These are phyloP conservation scores for Drosophila suboccidentalis DNA, from an alignment of 2,888 invertebrate species.

Conservation along the genomic window DNA sequence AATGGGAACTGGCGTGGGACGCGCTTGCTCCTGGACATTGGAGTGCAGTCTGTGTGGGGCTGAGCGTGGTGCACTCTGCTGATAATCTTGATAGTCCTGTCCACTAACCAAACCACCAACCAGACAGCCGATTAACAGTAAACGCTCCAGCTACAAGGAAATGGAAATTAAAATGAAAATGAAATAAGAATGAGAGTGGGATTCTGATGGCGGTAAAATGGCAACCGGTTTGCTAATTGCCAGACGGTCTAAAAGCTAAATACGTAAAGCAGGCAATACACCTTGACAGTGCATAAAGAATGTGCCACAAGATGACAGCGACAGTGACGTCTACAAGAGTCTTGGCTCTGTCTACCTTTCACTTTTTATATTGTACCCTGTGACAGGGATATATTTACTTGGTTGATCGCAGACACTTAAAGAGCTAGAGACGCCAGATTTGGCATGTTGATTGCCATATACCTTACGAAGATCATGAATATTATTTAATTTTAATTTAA, in stretches of 20 bases:
- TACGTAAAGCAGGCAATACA: slow-evolving; percentile 36
- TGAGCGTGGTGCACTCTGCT: slow-evolving; percentile 80
- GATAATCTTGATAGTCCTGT: slow-evolving; percentile 86
- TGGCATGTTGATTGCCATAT: not conserved
- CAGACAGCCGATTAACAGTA: slow-evolving; percentile 74
- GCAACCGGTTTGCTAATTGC: slow-evolving; percentile 70
- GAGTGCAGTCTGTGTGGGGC: slow-evolving; percentile 83
- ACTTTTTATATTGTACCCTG: slow-evolving; percentile 54
- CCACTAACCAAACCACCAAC: slow-evolving; percentile 68
- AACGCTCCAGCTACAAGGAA: slow-evolving; percentile 70
- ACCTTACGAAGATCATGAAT: too few species aligned
- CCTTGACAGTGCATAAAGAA: slow-evolving; percentile 72
- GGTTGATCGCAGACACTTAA: not conserved
- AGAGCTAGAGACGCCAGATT: not conserved
- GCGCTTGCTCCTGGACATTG: slow-evolving; percentile 68
- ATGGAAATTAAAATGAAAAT: not conserved
- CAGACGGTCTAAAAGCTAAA: not conserved
- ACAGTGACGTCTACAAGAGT: slow-evolving; percentile 34
- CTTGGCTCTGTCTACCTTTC: slow-evolving; percentile 72
- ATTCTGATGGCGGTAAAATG: slow-evolving; percentile 25
- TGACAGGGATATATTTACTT: not conserved
- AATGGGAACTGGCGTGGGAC: slow-evolving; percentile 90
- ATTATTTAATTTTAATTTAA: too few species aligned
- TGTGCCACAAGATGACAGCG: slow-evolving; percentile 41
- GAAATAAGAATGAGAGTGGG: not conserved